Base-by-base conservation (phyloP, 2,797 vertebrate species). In the Trachops cirrhosus region DNA sequence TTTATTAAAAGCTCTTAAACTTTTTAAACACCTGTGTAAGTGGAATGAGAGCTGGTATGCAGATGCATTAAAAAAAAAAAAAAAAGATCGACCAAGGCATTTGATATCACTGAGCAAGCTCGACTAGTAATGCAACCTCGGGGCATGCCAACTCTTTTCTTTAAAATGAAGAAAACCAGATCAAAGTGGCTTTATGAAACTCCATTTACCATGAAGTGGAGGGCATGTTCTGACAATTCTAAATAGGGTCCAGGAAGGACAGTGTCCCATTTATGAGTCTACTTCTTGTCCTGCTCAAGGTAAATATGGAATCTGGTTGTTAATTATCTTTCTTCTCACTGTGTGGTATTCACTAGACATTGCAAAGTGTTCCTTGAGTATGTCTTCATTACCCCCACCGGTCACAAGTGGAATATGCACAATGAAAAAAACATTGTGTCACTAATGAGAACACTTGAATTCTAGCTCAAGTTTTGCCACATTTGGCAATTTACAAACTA, bases 1-100 rank as follows among this genome's bases (percentile, higher is more conserved):
- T 95, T 97, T 96, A 95, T 86, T 97, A 97, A 97, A 97, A 95
- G 94, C 93, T 50, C 94, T 89, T 41, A 96, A 96, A 97, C 80
- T 92, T 94, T 68, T 95, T 96, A 96, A 96, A 97, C 77, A 94
- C 79, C 74, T 89, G 21, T 80, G 64, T 80, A 89, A 96, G 86
- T 95, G 46, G 44, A 84, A 95, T 93, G 77, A 93, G 75, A 78
- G 80, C 39, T 37, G 18, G 77, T 93, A 82, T 73, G 29, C 37
- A 86, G 80, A 92, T 74, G 34, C 79, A 94, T 85, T n/a, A 4
- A 52, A 77, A 37, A 68, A 70, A 95, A 70, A 95, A 91, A 70
- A 86, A 95, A 95, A 57, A 79, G 34, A 93, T 78, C 34, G 8
- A 80, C 64, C 41, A 24, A 94, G 39, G 82, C 83, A 64, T 82